A percentile compares a stretch with the other conserved stretches of the same genome.
These are phyloP conservation scores for Gallinago undulata DNA, from an alignment of 2,113 vertebrate species.

Conservation along the genomic window DNA sequence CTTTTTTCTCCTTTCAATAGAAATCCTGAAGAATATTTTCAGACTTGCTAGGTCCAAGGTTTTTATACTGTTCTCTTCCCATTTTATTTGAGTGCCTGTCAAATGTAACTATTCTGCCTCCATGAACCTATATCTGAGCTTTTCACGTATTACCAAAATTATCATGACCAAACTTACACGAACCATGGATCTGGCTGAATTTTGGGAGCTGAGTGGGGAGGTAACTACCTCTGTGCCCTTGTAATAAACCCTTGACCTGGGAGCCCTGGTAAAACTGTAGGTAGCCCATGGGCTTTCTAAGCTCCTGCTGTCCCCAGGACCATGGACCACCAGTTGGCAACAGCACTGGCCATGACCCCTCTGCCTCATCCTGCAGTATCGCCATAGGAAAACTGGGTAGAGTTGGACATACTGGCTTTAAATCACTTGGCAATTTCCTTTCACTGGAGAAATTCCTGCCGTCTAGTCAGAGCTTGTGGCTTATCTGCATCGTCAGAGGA, in stretches of 20 bases:
- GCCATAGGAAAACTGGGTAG: background rate
- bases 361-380: background rate
- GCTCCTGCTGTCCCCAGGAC: background rate
- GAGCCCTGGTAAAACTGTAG: background rate
- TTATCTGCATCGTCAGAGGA: background rate
- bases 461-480: background rate
- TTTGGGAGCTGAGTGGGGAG: background rate
- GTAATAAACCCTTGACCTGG: background rate
- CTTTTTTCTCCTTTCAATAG: background rate
- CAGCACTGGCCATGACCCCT: background rate
- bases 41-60: background rate
- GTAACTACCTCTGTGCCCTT: background rate
- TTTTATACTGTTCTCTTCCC: background rate
- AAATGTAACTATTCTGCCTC: background rate
- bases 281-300: background rate
- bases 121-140: background rate
- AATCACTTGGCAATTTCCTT: background rate
- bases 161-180: background rate
- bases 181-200: background rate
- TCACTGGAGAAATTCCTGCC: background rate
- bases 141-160: background rate
- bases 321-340: background rate
- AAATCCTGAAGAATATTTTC: slow-evolving; percentile 8
- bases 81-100: background rate
- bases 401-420: background rate